Evolutionary conservation across 2,888 invertebrate species (phyloP).

Genomic region (Pemphredon lugubris): DNA sequence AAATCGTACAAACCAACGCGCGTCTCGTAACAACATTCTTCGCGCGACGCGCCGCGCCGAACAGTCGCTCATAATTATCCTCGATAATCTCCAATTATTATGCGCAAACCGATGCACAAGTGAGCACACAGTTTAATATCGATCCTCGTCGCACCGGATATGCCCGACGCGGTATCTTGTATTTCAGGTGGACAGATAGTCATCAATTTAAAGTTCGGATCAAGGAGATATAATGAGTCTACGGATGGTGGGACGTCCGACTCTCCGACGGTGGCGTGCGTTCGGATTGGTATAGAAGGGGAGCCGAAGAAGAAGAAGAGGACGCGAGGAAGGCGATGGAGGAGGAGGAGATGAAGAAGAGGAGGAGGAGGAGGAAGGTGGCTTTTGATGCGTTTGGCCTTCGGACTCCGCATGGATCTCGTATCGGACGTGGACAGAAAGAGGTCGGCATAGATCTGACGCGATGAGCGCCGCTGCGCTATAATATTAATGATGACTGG

Average conservation of each 20-base stretch:
- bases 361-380: constrained; percentile 39
- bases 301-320: constrained; percentile 4
- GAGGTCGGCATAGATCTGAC: constrained; percentile 79
- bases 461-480: constrained; percentile 74
- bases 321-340: constrained; percentile 3
- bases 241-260: no score
- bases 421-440: constrained; percentile 69
- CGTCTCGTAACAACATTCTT: no score
- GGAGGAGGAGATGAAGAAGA: constrained; percentile 2
- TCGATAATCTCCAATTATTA: constrained; percentile 51
- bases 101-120: constrained; percentile 12
- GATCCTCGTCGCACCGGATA: constrained; percentile 24
- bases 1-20: no score
- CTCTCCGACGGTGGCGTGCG: constrained; percentile 27
- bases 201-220: constrained; percentile 66
- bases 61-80: no score
- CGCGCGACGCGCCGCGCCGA: no score
- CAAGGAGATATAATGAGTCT: constrained; percentile 62
- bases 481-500: constrained; percentile 79
- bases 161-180: constrained; percentile 35
- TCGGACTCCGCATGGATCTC: constrained; percentile 61
- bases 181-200: constrained; percentile 51
- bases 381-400: constrained; percentile 66
- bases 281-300: not conserved
- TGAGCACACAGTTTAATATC: not conserved